Percentiles rank a stretch among this genome's conserved stretches.
phyloP scores from a whole-genome alignment of 2,888 invertebrate species.

The Leucozona laternaria region DNA sequence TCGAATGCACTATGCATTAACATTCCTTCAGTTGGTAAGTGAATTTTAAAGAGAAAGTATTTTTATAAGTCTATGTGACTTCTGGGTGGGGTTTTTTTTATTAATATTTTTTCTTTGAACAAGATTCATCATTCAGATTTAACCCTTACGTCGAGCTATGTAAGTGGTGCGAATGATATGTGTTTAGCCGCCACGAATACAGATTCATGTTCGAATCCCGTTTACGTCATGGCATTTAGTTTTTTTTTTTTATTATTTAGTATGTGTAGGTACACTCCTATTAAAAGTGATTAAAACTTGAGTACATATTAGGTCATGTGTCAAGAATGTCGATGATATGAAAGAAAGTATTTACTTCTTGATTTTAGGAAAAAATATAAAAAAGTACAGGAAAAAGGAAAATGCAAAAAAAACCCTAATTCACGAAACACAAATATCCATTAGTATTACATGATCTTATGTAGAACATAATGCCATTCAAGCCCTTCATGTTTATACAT shows the following conservation, averaged over 20 bases:
- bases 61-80: neutral
- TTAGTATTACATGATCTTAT: too few relatives aligned
- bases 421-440: too few relatives aligned
- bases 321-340: too few relatives aligned
- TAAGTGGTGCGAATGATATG: constrained; percentile 36
- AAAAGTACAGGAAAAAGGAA: too few relatives aligned
- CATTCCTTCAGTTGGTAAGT: constrained; percentile 94
- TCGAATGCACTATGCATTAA: constrained; percentile 95
- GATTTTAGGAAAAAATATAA: too few relatives aligned
- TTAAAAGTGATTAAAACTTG: neutral
- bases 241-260: constrained; percentile 22
- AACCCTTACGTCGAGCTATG: neutral
- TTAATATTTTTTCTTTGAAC: neutral
- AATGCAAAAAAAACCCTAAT: too few relatives aligned
- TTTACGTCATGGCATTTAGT: neutral
- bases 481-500: too few relatives aligned
- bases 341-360: too few relatives aligned
- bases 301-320: too few relatives aligned
- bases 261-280: neutral
- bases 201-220: constrained; percentile 41
- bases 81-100: neutral
- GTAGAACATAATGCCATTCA: too few relatives aligned
- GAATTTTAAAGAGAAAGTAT: neutral
- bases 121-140: constrained; percentile 13
- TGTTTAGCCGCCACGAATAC: neutral